Evolutionary conservation across 2,113 vertebrate species (phyloP).

Genomic region (Condylura cristata): DNA sequence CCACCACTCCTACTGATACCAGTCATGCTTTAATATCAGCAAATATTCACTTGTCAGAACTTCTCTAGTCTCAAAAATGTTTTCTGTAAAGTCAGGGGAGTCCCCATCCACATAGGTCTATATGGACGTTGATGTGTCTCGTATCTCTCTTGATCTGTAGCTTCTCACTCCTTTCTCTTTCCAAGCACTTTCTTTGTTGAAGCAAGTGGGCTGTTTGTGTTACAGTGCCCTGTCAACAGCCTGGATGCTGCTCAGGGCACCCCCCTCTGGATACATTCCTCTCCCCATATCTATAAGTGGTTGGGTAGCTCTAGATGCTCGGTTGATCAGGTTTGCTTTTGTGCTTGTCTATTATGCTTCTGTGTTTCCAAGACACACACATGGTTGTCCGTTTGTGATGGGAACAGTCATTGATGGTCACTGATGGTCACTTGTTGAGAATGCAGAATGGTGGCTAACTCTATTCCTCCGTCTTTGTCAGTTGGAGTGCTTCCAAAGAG

Average conservation of each 20-base stretch:
- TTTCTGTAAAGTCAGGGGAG: not conserved
- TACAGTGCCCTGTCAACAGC: too few species aligned
- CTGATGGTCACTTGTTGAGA: too few species aligned
- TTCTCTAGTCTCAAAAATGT: not conserved
- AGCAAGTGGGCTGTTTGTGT: not conserved
- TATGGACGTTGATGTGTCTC: fast-evolving
- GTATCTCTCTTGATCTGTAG: not conserved
- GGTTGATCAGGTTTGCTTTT: not conserved
- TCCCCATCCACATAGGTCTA: not conserved
- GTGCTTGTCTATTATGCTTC: not conserved
- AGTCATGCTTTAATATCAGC: not conserved
- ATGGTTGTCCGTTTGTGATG: not conserved
- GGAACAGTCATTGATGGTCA: not conserved
- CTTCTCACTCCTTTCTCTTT: not conserved
- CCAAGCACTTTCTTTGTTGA: not conserved
- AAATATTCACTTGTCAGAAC: not conserved
- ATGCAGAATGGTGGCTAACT: not conserved
- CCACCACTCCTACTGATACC: not conserved
- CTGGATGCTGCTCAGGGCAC: not conserved
- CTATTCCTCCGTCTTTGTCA: not conserved
- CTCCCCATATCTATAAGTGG: not conserved
- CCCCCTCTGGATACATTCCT: not conserved
- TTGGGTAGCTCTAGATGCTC: not conserved
- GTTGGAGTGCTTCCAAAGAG: not conserved
- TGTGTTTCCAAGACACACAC: not conserved